Evolutionary conservation across 2,113 vertebrate genomes (phyloP).

Genomic region (Zapornia atra): DNA sequence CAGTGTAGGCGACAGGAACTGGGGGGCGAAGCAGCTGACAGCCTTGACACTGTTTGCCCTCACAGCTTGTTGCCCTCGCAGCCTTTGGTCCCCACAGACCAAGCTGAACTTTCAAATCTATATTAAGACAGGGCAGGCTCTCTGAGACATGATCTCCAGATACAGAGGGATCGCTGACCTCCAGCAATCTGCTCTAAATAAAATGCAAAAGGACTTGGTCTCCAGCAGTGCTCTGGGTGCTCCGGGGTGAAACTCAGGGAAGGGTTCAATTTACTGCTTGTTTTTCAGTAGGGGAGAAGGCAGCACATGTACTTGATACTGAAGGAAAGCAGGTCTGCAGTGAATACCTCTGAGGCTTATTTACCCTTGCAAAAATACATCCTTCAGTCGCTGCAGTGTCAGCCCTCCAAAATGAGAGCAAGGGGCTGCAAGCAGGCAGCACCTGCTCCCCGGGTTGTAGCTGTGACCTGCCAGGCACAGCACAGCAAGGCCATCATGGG

Average conservation of each 20-base stretch:
- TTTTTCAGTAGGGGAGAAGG: neutral
- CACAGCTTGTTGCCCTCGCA: neutral
- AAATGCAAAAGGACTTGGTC: neutral
- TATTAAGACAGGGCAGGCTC: slow-evolving; percentile 8
- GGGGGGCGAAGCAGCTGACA: neutral
- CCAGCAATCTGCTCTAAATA: neutral
- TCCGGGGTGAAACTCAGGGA: neutral
- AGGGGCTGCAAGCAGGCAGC: neutral
- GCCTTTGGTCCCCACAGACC: neutral
- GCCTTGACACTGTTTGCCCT: neutral
- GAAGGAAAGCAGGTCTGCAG: neutral
- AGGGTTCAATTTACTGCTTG: neutral
- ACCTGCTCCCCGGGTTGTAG: neutral
- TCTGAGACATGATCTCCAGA: neutral
- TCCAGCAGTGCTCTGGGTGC: neutral
- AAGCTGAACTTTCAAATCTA: slow-evolving; percentile 44
- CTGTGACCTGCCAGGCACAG: fast-evolving
- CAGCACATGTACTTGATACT: neutral
- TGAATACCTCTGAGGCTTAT: neutral
- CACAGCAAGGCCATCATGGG: fast-evolving
- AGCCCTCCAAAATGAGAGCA: neutral
- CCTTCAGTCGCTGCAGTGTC: neutral
- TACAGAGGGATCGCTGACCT: neutral
- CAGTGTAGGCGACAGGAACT: neutral
- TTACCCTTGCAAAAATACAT: neutral